These are phyloP conservation scores for Oxycera nigricornis DNA, from an alignment of 2,888 invertebrate species.

Conservation along the genomic window DNA sequence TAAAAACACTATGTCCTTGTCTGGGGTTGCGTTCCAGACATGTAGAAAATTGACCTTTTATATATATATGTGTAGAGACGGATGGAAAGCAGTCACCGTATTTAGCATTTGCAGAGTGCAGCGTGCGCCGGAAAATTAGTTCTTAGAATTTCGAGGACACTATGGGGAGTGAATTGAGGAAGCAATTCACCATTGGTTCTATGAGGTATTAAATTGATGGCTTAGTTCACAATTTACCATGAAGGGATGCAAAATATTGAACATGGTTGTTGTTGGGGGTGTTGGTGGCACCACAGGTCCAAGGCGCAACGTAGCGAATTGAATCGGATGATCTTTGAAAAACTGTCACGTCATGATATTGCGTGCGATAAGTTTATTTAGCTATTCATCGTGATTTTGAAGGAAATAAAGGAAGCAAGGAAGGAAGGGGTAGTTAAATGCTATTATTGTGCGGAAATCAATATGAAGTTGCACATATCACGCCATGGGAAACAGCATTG, in stretches of 20 bases:
- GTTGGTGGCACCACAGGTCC: background rate
- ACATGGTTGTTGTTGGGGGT: background rate
- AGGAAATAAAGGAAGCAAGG: background rate
- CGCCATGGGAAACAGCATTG: background rate
- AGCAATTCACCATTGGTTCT: constrained; percentile 28
- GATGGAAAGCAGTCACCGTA: background rate
- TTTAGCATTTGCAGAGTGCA: background rate
- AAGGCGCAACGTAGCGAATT: background rate
- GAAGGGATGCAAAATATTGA: background rate
- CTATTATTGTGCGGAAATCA: background rate
- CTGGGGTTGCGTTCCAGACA: constrained; percentile 9
- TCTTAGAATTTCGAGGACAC: constrained; percentile 23
- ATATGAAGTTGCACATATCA: background rate
- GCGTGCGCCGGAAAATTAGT: constrained; percentile 20
- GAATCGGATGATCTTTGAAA: constrained; percentile 30
- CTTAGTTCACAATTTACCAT: background rate
- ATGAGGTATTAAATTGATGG: constrained; percentile 30
- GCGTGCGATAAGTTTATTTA: constrained; percentile 31
- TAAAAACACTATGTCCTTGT: constrained; percentile 7
- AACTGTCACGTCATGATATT: constrained; percentile 35
- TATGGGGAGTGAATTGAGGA: background rate
- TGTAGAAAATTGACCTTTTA: constrained; percentile 26
- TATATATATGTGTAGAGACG: too few species aligned
- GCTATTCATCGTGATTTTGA: constrained; percentile 19
- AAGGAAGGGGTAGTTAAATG: background rate